These are phyloP conservation scores for Conchocele bisecta DNA, from an alignment of 2,888 invertebrate genomes.

Conservation along the genomic window DNA sequence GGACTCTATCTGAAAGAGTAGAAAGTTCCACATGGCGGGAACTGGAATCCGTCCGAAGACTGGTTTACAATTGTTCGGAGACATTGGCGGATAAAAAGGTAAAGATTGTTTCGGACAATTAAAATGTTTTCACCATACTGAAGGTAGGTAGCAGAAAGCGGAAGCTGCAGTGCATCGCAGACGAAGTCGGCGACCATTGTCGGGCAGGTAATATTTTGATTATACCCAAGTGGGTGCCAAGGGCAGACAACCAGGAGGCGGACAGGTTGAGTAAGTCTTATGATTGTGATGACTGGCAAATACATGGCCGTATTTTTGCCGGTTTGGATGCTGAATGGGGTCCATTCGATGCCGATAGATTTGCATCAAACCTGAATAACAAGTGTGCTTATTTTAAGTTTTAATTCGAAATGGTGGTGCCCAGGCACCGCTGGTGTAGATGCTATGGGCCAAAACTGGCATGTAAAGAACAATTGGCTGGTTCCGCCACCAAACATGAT, in stretches of 20 bases:
- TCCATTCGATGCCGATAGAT: conserved; percentile 6
- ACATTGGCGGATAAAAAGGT: conserved; percentile 10
- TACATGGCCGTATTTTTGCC: neutral
- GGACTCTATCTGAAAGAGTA: conserved; percentile 23
- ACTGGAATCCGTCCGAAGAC: conserved; percentile 37
- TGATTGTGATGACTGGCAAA: conserved; percentile 28
- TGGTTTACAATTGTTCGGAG: conserved; percentile 10
- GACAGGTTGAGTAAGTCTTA: conserved; percentile 14
- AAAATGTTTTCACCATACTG: conserved; percentile 32
- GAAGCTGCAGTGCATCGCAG: conserved; percentile 9
- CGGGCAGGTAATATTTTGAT: neutral
- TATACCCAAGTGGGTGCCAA: conserved; percentile 17
- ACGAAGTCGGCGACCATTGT: conserved; percentile 4
- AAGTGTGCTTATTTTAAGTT: conserved; percentile 15
- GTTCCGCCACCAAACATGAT: conserved; percentile 17
- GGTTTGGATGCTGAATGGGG: conserved; percentile 14
- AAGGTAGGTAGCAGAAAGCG: conserved; percentile 27
- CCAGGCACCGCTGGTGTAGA: conserved; percentile 5
- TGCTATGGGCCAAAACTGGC: conserved; percentile 16
- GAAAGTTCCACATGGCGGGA: conserved; percentile 55
- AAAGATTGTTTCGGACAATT: conserved; percentile 20
- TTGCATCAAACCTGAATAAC: conserved; percentile 21
- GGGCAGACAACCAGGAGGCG: conserved; percentile 11
- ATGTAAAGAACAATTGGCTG: conserved; percentile 14
- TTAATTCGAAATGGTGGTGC: conserved; percentile 25